Percentiles rank a stretch among this genome's conserved stretches.
These are phyloP conservation scores for Gobiocypris rarus DNA, from an alignment of 2,113 vertebrate genomes.

Conservation along the genomic window DNA sequence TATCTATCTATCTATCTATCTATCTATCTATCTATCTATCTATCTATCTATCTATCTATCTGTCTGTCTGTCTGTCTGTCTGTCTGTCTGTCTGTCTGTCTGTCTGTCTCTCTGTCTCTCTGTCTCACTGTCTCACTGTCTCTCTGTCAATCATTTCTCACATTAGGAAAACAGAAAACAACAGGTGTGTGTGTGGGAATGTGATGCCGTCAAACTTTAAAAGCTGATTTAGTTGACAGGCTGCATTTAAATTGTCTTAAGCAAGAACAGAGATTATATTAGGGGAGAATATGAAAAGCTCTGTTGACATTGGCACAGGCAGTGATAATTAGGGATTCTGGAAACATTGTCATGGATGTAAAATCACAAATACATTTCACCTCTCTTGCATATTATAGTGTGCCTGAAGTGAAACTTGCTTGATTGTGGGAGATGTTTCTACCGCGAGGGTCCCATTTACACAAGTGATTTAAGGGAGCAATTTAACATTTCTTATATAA, in stretches of 20 bases:
- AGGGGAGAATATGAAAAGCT: not conserved
- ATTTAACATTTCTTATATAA: constrained; percentile 21
- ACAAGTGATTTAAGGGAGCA: constrained; percentile 4
- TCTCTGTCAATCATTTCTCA: not conserved
- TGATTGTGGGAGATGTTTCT: constrained; percentile 8
- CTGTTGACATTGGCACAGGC: constrained; percentile 11
- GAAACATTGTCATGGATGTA: constrained; percentile 10
- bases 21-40: not conserved
- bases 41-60: not conserved
- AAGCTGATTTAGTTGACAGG: constrained; percentile 17
- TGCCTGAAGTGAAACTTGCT: constrained; percentile 13
- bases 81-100: rapidly evolving
- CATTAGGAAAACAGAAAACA: not conserved
- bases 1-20: not conserved
- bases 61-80: not conserved
- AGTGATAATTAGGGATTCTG: constrained; percentile 29
- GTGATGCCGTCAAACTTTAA: not conserved
- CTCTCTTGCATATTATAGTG: not conserved
- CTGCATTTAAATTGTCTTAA: not conserved
- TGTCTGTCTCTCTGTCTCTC: not conserved
- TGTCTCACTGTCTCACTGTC: not conserved
- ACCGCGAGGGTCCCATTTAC: not conserved
- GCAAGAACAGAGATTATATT: constrained; percentile 5
- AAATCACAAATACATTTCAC: constrained; percentile 10
- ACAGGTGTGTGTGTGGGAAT: constrained; percentile 15